Evolutionary conservation across 2,113 vertebrate genomes (phyloP).

Genomic region (Sinocyclocheilus anophthalmus): DNA sequence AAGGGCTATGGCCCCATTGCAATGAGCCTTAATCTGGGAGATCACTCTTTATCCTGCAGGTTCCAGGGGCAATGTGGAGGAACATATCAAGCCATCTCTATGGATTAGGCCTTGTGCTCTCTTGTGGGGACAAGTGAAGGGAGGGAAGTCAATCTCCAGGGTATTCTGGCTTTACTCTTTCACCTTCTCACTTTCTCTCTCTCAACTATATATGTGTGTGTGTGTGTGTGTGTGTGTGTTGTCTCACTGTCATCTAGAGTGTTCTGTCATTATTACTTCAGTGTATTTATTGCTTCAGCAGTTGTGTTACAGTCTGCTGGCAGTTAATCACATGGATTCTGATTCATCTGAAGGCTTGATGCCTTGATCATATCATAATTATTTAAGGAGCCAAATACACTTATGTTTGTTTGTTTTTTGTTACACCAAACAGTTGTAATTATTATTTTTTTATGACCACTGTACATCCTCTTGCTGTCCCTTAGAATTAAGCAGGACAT

Average conservation of each 20-base stretch:
- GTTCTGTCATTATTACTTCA: constrained; percentile 8
- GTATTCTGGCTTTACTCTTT: constrained; percentile 1
- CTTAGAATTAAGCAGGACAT: not conserved
- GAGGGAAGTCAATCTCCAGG: constrained; percentile 68
- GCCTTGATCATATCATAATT: not conserved
- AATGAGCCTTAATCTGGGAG: constrained; percentile 83
- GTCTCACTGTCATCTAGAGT: not conserved
- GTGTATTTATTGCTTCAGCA: not conserved
- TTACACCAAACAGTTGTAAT: not conserved
- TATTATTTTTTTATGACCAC: not conserved
- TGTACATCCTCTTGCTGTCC: not conserved
- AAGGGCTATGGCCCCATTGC: constrained; percentile 69
- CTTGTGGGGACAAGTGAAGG: constrained; percentile 68
- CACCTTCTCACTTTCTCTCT: not conserved
- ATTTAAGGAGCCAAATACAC: not conserved
- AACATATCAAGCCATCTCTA: constrained; percentile 74
- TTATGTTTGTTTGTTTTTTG: not conserved
- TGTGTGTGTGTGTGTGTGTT: too few relatives aligned
- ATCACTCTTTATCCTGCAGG: constrained; percentile 79
- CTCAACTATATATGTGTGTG: too few relatives aligned
- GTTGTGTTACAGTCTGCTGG: not conserved
- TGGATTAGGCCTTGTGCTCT: constrained; percentile 75
- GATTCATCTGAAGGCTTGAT: not conserved
- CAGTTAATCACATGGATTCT: not conserved
- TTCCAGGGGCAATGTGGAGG: constrained; percentile 69